Base-by-base conservation (phyloP, 2,888 invertebrate genomes). In the Netelia inedita region DNA sequence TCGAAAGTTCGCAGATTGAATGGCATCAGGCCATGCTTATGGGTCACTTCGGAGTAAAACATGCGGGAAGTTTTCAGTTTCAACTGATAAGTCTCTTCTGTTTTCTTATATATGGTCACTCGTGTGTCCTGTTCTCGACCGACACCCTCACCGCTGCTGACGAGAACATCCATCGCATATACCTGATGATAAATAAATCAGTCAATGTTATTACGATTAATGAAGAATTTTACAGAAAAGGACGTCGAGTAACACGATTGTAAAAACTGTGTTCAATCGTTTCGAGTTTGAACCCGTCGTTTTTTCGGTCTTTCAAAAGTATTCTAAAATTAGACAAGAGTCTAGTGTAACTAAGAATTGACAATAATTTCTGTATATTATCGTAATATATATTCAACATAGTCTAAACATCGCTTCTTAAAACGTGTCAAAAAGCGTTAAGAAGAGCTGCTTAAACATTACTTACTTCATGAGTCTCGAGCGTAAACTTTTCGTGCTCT, bases 31-130 rank as follows among this genome's bases (percentile, higher is more conserved):
- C 98, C 98, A 94, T 98, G 98, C 94, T 98, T 98, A 92, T 97
- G 96, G 92, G 97, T 96, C 35, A 98, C 97, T 95, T 98, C 98
- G 91, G 96, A 97, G 92, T 97, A 97, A 92, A 98, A 97, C 95
- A 96, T 97, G 94, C 99, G 96, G 14, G 99, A 98, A 61, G 99
- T 97, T 94, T 99, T 99, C 94, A 99, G 95, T 95, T 99, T 99
- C 87, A 99, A 95, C 94, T 98, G 98, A 95, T 99, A 99, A 81
- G 98, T 96, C 94, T 98, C 98, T 90, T 99, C 99, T 85, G 99
- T 99, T 95, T 99, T 99, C 95, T 99, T 99, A 94, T 98, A 99
- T 92, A 99, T 98, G 63, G 99, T 98, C 87, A 99, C 98, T 93
- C 99, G 96, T 41, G 98, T 97, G 90, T 99, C 98, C 94, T 97